phyloP scores from a whole-genome alignment of 1,140 invertebrate species.

The Drosophila azteca region DNA sequence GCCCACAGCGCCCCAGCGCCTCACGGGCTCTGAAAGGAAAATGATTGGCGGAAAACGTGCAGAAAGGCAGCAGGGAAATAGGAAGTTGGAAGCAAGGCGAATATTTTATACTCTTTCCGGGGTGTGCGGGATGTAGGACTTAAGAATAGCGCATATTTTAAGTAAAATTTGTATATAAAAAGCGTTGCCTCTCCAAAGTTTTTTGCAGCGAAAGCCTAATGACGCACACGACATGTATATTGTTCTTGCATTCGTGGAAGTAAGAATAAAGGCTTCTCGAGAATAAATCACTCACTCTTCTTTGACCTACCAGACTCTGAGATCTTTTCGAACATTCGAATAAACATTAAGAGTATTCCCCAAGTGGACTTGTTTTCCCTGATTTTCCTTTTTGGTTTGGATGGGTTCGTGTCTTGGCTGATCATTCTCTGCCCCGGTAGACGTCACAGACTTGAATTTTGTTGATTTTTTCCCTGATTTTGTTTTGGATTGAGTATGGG shows the following conservation, averaged over 20 bases:
- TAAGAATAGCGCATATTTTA: no score
- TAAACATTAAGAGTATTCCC: slow-evolving; percentile 3
- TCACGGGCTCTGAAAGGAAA: slow-evolving; percentile 3
- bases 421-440: slow-evolving; percentile 6
- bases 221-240: no score
- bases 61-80: slow-evolving; percentile 35
- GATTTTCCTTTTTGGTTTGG: neutral
- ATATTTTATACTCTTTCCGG: neutral
- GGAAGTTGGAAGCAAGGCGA: neutral
- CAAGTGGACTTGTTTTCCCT: neutral
- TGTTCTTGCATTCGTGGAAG: no score
- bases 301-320: no score
- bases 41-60: slow-evolving; percentile 36
- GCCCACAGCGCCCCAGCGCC: slow-evolving; percentile 28
- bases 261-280: no score
- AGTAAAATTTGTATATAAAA: no score
- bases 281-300: no score
- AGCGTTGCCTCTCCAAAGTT: no score
- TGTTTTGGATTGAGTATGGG: slow-evolving; percentile 37
- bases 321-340: no score
- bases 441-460: slow-evolving; percentile 39
- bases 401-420: slow-evolving; percentile 40
- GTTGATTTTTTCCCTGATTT: slow-evolving; percentile 13
- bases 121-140: no score
- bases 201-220: no score